Percentiles rank a stretch among this genome's conserved stretches.
These are phyloP conservation scores for Drosophila meridionalis DNA, from an alignment of 2,888 invertebrate species.

Conservation along the genomic window DNA sequence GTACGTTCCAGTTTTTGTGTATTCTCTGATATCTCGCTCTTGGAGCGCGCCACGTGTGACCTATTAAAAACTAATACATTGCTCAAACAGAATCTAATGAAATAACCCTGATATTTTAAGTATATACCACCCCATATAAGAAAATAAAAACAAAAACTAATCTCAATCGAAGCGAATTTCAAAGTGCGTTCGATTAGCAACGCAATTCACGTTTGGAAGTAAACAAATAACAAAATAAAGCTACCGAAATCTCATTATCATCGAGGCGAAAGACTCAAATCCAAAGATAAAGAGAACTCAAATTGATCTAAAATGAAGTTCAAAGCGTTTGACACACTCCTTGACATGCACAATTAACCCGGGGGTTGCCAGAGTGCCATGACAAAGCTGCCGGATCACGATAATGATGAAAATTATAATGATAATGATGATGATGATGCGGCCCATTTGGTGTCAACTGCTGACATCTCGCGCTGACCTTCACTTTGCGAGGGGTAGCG, in stretches of 20 bases:
- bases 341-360: slow-evolving; percentile 69
- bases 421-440: slow-evolving; percentile 40
- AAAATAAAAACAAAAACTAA: slow-evolving; percentile 14
- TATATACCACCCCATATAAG: not conserved
- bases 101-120: not conserved
- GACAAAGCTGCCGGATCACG: slow-evolving; percentile 25
- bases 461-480: slow-evolving; percentile 68
- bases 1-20: not conserved
- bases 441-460: slow-evolving; percentile 59
- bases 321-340: slow-evolving; percentile 21
- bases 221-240: slow-evolving; percentile 25
- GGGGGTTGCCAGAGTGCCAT: slow-evolving; percentile 4
- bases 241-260: not conserved
- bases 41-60: slow-evolving; percentile 7
- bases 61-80: not conserved
- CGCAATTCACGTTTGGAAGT: not conserved
- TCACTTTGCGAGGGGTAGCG: slow-evolving; percentile 27
- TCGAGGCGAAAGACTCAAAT: not conserved
- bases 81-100: not conserved
- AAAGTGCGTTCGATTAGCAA: slow-evolving; percentile 20
- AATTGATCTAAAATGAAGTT: slow-evolving; percentile 34
- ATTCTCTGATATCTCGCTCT: not conserved
- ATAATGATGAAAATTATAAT: slow-evolving; percentile 13
- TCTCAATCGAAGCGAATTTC: slow-evolving; percentile 11
- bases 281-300: slow-evolving; percentile 1